Conservation (phyloP, 2,888 invertebrate species). For the Bombylius discolor region DNA sequence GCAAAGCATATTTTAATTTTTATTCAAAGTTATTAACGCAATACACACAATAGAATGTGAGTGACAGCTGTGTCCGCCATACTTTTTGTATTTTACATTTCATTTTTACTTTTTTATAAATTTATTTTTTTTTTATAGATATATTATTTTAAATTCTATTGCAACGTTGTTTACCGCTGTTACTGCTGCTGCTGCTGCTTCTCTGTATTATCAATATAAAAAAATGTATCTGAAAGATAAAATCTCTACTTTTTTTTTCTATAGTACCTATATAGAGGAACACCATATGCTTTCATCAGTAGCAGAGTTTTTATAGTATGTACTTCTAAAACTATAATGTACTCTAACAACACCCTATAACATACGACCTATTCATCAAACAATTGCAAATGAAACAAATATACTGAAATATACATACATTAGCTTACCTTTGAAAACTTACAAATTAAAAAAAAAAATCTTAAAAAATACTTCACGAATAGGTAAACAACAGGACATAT, state of each 20-base stretch:
- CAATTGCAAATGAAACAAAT: no score
- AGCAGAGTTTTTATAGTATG: no score
- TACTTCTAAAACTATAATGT: no score
- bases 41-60: conserved; percentile 9
- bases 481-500: no score
- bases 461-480: no score
- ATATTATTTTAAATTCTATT: neutral
- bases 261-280: neutral
- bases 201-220: neutral
- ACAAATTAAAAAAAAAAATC: no score
- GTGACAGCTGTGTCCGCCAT: conserved; percentile 15
- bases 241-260: neutral
- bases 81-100: conserved; percentile 3
- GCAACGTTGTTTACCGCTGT: neutral
- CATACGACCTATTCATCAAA: no score
- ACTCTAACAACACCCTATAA: no score
- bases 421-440: no score
- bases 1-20: no score
- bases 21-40: neutral
- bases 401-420: no score
- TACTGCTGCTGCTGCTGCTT: neutral
- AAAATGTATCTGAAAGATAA: neutral
- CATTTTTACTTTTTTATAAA: neutral
- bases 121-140: no score
- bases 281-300: neutral